These are phyloP conservation scores for Crotalus horridus DNA, from an alignment of 2,113 vertebrate genomes.

Conservation along the genomic window DNA sequence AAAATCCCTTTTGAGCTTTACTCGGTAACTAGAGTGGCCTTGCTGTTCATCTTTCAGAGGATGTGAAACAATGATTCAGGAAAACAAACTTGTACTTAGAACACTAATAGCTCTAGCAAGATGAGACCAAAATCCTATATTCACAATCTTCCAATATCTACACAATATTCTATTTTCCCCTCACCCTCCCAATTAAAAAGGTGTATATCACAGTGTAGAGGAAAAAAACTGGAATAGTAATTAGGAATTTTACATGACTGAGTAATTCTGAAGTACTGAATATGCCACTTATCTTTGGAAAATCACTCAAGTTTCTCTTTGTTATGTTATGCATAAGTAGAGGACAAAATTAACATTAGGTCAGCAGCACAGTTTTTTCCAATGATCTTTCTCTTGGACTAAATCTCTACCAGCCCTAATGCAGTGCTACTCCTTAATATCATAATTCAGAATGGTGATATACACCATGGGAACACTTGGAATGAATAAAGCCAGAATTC, in stretches of 20 bases:
- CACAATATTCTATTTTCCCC: not conserved
- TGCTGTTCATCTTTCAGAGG: not conserved
- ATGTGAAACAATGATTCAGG: not conserved
- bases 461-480: not conserved
- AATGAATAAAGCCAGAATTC: not conserved
- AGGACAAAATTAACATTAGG: not conserved
- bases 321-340: not conserved
- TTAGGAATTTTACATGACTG: not conserved
- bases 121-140: not conserved
- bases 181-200: not conserved
- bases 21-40: accelerated
- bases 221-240: not conserved
- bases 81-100: not conserved
- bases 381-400: not conserved
- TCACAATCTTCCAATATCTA: not conserved
- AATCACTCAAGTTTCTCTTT: not conserved
- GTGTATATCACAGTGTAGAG: accelerated
- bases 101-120: accelerated
- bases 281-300: not conserved
- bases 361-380: not conserved
- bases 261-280: not conserved
- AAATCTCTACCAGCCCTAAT: not conserved
- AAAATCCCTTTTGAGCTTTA: not conserved
- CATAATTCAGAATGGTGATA: not conserved
- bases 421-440: not conserved